These are phyloP conservation scores for Thalassaphorura encarpata DNA, from an alignment of 1,140 invertebrate species.

Conservation along the genomic window DNA sequence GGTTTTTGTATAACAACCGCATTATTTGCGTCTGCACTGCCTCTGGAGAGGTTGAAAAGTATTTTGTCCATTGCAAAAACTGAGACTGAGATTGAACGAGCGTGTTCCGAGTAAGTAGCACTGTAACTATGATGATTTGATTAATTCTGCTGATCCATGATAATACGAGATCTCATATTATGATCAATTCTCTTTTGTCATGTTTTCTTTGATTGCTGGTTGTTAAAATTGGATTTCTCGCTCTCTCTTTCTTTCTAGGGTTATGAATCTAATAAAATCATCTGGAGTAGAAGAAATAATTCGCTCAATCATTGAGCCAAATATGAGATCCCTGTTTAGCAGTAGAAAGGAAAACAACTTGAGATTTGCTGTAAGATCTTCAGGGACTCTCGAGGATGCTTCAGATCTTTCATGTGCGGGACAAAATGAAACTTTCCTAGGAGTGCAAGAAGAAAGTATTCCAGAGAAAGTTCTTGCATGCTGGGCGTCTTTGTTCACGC, in stretches of 20 bases:
- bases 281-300: background rate
- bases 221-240: background rate
- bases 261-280: conserved; percentile 18
- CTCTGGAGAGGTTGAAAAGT: conserved; percentile 23
- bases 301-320: too few species aligned
- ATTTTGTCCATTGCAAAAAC: conserved; percentile 5
- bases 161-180: background rate
- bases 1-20: conserved; percentile 51
- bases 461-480: conserved; percentile 52
- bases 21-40: conserved; percentile 46
- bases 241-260: conserved; percentile 5
- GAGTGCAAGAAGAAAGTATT: conserved; percentile 47
- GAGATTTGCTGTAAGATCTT: conserved; percentile 48
- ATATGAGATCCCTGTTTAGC: too few species aligned
- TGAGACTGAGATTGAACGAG: conserved; percentile 8
- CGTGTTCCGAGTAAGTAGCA: conserved; percentile 16
- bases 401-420: conserved; percentile 68
- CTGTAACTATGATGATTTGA: background rate
- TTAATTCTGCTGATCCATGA: background rate
- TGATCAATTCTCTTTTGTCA: background rate
- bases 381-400: conserved; percentile 65
- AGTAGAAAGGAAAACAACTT: conserved; percentile 11
- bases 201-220: background rate
- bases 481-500: conserved; percentile 68
- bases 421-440: conserved; percentile 67